Percentiles rank a stretch among this genome's conserved stretches.
Evolutionary conservation across 2,113 vertebrate genomes (phyloP).

Genomic region (Podarcis muralis): DNA sequence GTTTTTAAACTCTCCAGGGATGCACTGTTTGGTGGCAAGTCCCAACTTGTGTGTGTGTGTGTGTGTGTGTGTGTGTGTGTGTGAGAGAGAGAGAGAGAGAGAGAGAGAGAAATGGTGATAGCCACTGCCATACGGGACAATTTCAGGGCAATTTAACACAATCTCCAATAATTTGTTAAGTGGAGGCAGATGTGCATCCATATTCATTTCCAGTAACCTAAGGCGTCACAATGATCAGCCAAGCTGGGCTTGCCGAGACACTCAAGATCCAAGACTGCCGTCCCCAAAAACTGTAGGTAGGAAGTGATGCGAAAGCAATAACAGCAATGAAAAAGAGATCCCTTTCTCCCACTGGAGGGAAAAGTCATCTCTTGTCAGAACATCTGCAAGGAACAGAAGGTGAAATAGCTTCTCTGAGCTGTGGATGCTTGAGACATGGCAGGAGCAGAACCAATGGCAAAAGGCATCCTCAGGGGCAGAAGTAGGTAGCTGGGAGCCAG

Average conservation of each 20-base stretch:
- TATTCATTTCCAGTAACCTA: constrained; percentile 28
- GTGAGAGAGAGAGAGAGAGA: too few species aligned
- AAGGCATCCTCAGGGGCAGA: not conserved
- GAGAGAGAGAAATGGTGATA: not conserved
- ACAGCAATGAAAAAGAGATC: not conserved
- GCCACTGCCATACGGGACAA: fast-evolving
- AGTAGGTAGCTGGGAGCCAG: not conserved
- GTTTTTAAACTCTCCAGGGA: fast-evolving
- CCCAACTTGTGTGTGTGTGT: fast-evolving
- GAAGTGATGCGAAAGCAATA: not conserved
- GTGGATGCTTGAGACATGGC: not conserved
- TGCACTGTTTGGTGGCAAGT: fast-evolving
- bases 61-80: not conserved
- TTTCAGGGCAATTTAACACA: fast-evolving
- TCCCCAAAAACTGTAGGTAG: not conserved
- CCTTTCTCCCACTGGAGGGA: not conserved
- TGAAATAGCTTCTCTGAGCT: not conserved
- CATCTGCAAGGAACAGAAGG: not conserved
- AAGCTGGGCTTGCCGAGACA: fast-evolving
- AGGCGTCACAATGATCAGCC: fast-evolving
- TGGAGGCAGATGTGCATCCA: constrained; percentile 13
- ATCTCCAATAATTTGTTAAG: not conserved
- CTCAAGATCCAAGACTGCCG: fast-evolving
- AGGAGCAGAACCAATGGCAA: not conserved
- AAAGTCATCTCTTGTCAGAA: not conserved